Base-by-base conservation (phyloP, 2,113 vertebrate genomes). In the Axis porcinus region DNA sequence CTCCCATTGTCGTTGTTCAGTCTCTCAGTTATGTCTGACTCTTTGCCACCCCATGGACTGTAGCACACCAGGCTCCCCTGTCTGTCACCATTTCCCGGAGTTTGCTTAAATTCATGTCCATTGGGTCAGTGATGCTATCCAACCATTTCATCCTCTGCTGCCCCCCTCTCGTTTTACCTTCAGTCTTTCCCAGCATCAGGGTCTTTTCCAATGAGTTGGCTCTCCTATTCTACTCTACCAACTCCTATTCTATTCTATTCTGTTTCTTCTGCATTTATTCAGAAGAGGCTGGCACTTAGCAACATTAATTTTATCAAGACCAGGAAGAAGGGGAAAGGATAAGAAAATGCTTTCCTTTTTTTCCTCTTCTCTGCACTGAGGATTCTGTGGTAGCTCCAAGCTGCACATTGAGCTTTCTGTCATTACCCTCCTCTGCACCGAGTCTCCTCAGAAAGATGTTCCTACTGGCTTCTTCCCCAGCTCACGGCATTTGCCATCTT, bases 221-320 rank as follows among this genome's bases (percentile, higher is more conserved):
- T 70, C 74, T 58, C 2, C 52, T 79, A 21, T 9, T 10, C n/a
- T 57, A 57, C 25, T 43, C 43, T 43, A 43, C 23, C 33, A 47
- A 43, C 4, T 50, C 14, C 87, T 74, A 55, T 23, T n/a, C 58
- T 33, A 45, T 13, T 12, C 57, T 30, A 19, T 52, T 82, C 40
- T 36, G 11, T 91, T 62, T 82, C 70, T 79, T 81, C 58, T 89
- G 79, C 58, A 50, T 62, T 25, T 79, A n/a, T 94, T 90, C 81
- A 55, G 81, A 95, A 33, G 64, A 93, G 33, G 40, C 45, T 78
- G 62, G 52, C 79, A 84, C 45, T 87, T 87, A 76, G n/a, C 84
- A 94, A 79, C 60, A 12, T 84, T 96, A 52, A 89, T 95, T 96
- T 94, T 52, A 87, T 58, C 47, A 89, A 96, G 47, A 82, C 27